Evolutionary conservation across 1,140 invertebrate species (phyloP).

Genomic region (Ephestia elutella): DNA sequence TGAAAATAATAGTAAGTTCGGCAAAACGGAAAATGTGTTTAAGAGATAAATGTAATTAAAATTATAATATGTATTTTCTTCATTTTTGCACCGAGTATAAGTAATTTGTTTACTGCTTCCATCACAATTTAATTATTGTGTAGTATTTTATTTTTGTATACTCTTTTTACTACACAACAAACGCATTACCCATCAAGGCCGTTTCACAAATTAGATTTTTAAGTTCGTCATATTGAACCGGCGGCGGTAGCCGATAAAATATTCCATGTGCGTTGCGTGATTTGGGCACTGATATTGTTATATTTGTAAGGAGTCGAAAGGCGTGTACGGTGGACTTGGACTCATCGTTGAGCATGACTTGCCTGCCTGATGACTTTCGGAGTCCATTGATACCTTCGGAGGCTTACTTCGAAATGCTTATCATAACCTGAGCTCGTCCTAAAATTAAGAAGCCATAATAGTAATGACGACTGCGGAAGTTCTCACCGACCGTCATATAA

Average conservation of each 20-base stretch:
- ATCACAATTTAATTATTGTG: too few relatives aligned
- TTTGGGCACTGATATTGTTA: conserved; percentile 7
- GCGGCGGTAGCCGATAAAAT: background rate
- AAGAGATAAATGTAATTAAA: too few relatives aligned
- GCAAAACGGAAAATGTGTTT: too few relatives aligned
- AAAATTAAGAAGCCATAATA: background rate
- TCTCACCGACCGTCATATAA: background rate
- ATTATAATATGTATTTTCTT: too few relatives aligned
- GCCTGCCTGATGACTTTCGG: conserved; percentile 9
- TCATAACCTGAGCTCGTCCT: background rate
- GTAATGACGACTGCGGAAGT: background rate
- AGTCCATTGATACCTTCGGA: conserved; percentile 8
- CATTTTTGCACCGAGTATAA: too few relatives aligned
- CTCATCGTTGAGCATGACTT: background rate
- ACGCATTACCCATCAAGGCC: too few relatives aligned
- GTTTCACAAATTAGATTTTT: background rate
- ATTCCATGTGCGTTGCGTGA: conserved; percentile 9
- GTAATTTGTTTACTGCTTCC: too few relatives aligned
- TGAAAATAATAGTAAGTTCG: too few relatives aligned
- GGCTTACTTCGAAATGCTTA: background rate
- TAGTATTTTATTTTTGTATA: too few relatives aligned
- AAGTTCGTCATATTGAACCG: background rate
- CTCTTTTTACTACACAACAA: too few relatives aligned
- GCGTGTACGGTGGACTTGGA: background rate
- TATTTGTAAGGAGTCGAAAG: conserved; percentile 7